Evolutionary conservation across 2,888 invertebrate species (phyloP).

Genomic region (Eupeodes latifasciatus): DNA sequence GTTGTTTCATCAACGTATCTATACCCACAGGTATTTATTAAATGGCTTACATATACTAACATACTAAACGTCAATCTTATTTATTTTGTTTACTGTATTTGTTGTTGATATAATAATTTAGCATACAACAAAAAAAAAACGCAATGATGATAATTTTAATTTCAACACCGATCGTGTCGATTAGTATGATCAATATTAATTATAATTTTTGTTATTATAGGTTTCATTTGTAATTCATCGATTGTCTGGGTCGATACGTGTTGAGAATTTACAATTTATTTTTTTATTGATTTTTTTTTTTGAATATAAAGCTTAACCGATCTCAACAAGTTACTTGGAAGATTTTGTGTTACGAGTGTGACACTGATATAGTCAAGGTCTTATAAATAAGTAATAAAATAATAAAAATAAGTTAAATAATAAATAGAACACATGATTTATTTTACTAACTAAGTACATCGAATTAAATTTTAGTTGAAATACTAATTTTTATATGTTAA

Average conservation of each 20-base stretch:
- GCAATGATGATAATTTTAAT: conserved; percentile 10
- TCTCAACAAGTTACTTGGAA: too few species aligned
- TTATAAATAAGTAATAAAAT: too few species aligned
- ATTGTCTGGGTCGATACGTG: conserved; percentile 8
- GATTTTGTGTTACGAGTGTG: not conserved
- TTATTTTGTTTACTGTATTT: not conserved
- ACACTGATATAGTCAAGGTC: too few species aligned
- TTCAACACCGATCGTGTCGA: conserved; percentile 39
- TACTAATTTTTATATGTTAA: too few species aligned
- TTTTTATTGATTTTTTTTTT: not conserved
- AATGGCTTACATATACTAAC: not conserved
- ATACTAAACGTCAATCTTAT: not conserved
- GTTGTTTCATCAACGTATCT: not conserved
- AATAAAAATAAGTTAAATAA: too few species aligned
- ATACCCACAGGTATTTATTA: not conserved
- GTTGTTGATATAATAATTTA: conserved; percentile 45
- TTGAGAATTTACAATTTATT: not conserved
- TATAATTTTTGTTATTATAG: not conserved
- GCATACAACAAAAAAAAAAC: conserved; percentile 15
- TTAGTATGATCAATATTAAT: conserved; percentile 31
- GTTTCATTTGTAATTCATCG: conserved; percentile 24
- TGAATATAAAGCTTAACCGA: too few species aligned
- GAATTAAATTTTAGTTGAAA: too few species aligned
- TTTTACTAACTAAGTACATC: too few species aligned
- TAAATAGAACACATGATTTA: too few species aligned